Base-by-base conservation (phyloP, 2,113 vertebrate species). In the Synchiropus splendidus region DNA sequence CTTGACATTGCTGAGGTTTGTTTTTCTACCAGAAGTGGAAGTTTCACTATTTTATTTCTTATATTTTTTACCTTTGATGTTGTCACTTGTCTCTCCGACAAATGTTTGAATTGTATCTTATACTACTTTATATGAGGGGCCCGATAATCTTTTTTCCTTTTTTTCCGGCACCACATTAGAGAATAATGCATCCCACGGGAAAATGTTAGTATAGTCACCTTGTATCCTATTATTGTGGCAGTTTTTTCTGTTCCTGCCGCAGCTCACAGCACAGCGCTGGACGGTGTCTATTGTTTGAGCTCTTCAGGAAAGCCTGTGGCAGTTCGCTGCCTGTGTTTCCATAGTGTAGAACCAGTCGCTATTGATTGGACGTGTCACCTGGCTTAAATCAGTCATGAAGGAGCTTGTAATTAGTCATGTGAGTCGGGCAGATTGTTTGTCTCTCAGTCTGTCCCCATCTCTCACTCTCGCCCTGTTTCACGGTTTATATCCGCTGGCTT, bases 281-380 rank as follows among this genome's bases (percentile, higher is more conserved):
- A 40, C 39, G 34, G 40, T 37, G 37, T 43, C 49, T 31, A 31
- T 27, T 27, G 21, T 27, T 27, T 8, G n/a, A 48, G 49, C 40
- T 31, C 63, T 37, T 46, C 51, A 33, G 39, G 14, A 38, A 51
- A 43, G 46, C 56, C 64, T 1, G 39, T 18, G 64, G 71, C 66
- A 11, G 58, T 58, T 64, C 36, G 39, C 45, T 67, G 51, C 48
- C 54, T 43, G 16, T 13, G 12, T 15, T 50, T 48, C 53, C 55
- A 34, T 36, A 31, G 9, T 37, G 42, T 17, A 31, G 42, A 35
- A 12, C 40, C 16, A 38, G 27, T n/a, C 6, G 10, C 31, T 58
- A 70, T 74, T 51, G 70, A 76, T 79, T 42, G 45, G 61, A 61
- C 45, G 1, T 42, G 67, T 80, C 75, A 74, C 65, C 63, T 69